Conservation (phyloP, 2,888 invertebrate species). For the Oxystoma pomonae region DNA sequence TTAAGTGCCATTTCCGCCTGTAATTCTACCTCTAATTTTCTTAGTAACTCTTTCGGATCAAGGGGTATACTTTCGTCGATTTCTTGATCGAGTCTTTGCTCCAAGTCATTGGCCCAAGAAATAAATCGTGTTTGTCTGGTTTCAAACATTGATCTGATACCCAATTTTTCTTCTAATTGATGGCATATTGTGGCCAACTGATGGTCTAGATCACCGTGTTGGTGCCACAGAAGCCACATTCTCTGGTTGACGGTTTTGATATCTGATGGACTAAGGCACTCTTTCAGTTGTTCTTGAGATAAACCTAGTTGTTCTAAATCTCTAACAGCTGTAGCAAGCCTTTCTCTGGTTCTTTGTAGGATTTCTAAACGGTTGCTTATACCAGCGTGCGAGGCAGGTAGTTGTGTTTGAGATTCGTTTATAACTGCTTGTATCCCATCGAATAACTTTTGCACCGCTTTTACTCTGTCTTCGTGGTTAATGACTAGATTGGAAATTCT, state of each 20-base stretch:
- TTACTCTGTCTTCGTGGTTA: slow-evolving; percentile 60
- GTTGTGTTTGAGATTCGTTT: slow-evolving; percentile 51
- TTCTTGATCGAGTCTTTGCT: slow-evolving; percentile 60
- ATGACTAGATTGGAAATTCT: slow-evolving; percentile 62
- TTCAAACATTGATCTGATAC: slow-evolving; percentile 68
- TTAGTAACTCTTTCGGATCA: slow-evolving; percentile 72
- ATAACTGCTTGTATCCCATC: slow-evolving; percentile 61
- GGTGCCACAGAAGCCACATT: slow-evolving; percentile 74
- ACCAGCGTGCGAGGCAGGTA: slow-evolving; percentile 57
- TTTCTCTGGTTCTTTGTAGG: slow-evolving; percentile 57
- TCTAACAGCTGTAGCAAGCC: slow-evolving; percentile 54
- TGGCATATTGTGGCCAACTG: slow-evolving; percentile 69
- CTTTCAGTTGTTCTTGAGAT: slow-evolving; percentile 77
- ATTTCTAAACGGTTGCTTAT: slow-evolving; percentile 62
- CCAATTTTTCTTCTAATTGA: slow-evolving; percentile 69
- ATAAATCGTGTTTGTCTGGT: slow-evolving; percentile 60
- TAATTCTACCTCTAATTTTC: slow-evolving; percentile 68
- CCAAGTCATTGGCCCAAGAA: slow-evolving; percentile 67
- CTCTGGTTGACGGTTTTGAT: slow-evolving; percentile 76
- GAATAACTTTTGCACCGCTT: slow-evolving; percentile 58
- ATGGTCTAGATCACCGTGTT: slow-evolving; percentile 76
- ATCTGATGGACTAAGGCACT: slow-evolving; percentile 79
- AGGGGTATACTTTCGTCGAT: slow-evolving; percentile 44
- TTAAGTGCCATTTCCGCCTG: slow-evolving; percentile 72
- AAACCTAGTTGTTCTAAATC: slow-evolving; percentile 69